Evolutionary conservation across 2,113 vertebrate genomes (phyloP), one percentile per base, ranked within the genome.

Genomic region (Macheiramphus alcinus): DNA sequence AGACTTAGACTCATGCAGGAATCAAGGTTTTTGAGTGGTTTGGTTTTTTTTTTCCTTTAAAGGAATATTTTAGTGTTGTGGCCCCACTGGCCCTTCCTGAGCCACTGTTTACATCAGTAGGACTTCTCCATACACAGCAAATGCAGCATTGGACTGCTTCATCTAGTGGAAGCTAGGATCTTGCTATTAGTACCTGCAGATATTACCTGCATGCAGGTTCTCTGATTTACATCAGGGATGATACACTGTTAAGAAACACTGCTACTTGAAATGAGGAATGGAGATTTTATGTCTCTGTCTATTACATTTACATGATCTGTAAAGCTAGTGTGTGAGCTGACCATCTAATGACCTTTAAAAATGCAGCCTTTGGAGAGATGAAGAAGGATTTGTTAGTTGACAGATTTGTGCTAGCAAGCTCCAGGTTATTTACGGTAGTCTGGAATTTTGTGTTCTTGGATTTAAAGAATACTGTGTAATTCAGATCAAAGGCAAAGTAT

Each of bases 261-360:
- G 55, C n/a, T 78, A 16, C 50, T 78, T 56, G 40, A 43, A 90
- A 26, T 48, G 40, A 52, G 45, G 62, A 68, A 52, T 58, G 55
- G 78, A 91, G 66, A 38, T 71, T 91, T 89, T 82, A 5, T 63
- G 31, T 53, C 47, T 72, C 70, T 38, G 25, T 56, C 65, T 63
- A 0, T 47, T 80, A 15, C 10, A 83, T 78, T 67, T 83, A 43
- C 16, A 9, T 88, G 42, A 42, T 63, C 82, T 74, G 34, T 62
- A 86, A 70, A 83, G 72, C 59, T 81, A 65, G 66, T 50, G 48
- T 87, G 86, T 76, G 87, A 95, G 89, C 89, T 96, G 93, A 94
- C 88, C 95, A 93, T 76, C 78, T 95, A 85, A 91, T 95, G 94
- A 97, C 97, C 89, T 97, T 87, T 96, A 76, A 59, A 97, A 94